These are phyloP conservation scores for Halyomorpha halys DNA, from an alignment of 1,140 invertebrate species.

Conservation along the genomic window DNA sequence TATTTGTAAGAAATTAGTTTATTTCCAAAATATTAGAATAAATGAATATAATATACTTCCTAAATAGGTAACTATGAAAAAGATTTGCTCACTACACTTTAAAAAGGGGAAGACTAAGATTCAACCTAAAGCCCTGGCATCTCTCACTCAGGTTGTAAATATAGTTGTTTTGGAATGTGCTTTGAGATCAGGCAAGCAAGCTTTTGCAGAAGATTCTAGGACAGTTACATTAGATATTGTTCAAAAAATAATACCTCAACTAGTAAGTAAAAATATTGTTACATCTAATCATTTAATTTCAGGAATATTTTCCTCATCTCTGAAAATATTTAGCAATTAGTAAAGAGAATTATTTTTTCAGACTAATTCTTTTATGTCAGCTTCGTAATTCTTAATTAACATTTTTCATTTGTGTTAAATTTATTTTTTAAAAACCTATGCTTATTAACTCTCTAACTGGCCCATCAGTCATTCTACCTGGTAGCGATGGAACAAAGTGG, in stretches of 20 bases:
- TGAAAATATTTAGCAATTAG: too few relatives aligned
- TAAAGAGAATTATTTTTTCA: too few relatives aligned
- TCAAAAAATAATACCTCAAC: conserved; percentile 39
- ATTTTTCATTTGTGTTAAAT: too few relatives aligned
- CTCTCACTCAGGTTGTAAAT: conserved; percentile 40
- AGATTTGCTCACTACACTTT: conserved; percentile 35
- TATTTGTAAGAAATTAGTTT: too few relatives aligned
- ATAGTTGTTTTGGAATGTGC: conserved; percentile 41
- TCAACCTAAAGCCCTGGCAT: conserved; percentile 33
- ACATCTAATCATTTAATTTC: background rate
- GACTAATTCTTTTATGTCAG: too few relatives aligned
- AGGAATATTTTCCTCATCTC: too few relatives aligned
- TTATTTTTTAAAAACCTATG: too few relatives aligned
- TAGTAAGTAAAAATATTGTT: conserved; percentile 33
- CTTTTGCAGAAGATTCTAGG: conserved; percentile 37
- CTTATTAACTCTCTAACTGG: too few relatives aligned
- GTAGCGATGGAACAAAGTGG: too few relatives aligned
- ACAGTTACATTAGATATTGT: conserved; percentile 38
- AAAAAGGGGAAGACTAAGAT: conserved; percentile 36
- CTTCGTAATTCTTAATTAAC: too few relatives aligned
- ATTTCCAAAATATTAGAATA: too few relatives aligned
- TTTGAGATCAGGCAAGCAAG: conserved; percentile 39
- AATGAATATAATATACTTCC: background rate
- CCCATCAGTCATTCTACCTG: too few relatives aligned
- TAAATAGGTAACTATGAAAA: conserved; percentile 34